Evolutionary conservation across 2,113 vertebrate genomes (phyloP), one percentile per base, ranked within the genome.

Genomic region (Panurus biarmicus): DNA sequence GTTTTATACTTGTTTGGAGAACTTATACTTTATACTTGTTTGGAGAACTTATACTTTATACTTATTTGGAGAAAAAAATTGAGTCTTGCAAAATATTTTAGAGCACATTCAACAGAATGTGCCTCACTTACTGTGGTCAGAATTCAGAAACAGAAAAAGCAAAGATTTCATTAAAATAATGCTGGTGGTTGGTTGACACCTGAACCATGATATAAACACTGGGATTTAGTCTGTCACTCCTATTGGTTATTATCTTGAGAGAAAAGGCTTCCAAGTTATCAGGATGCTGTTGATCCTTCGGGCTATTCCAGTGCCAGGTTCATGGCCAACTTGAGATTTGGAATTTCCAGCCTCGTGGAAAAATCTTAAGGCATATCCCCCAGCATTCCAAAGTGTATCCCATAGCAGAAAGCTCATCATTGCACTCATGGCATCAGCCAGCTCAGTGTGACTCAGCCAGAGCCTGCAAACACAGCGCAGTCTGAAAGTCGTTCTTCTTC

Each of bases 401-500:
- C 58, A 38, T 2, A 20, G n/a, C 21, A 69, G 42, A 26, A 64
- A 44, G 17, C 20, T 31, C 57, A 29, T 35, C 23, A 6, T 2
- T 50, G 69, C 58, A 28, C 25, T 48, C 47, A 5, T 26, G 19
- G 14, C 60, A 35, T 23, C 60, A 61, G 50, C 28, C 75, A 62
- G 33, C 51, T 61, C 56, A 16, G 36, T 13, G 18, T 4, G 61
- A 22, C 33, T 50, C 42, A 10, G 14, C 26, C 62, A 66, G 62
- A 73, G 48, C 57, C 80, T 69, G 14, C 73, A 84, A 25, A 44
- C 16, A 5, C 2, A 23, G 73, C 44, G 20, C 36, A 24, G 20
- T 0, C 38, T 42, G 38, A 38, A 60, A 69, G 12, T 21, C 1
- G 0, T 53, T 28, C 61, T 75, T 1, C 54, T 81, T 73, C 28